These are phyloP conservation scores for Drepana falcataria DNA, from an alignment of 2,888 invertebrate genomes.

Conservation along the genomic window DNA sequence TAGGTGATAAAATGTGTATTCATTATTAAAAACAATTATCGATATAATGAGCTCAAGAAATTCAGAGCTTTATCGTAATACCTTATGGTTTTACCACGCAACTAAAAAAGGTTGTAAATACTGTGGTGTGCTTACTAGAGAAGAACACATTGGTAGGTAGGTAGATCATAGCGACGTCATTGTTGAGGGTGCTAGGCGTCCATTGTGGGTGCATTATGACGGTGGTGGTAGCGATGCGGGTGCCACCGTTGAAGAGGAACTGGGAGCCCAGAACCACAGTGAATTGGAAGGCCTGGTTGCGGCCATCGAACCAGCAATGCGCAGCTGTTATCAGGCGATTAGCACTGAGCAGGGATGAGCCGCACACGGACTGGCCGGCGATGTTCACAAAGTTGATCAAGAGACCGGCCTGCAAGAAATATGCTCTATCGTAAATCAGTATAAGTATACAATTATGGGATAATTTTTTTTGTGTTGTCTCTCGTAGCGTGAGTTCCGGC, in stretches of 20 bases:
- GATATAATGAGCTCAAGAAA: too few relatives aligned
- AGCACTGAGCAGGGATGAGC: conserved; percentile 34
- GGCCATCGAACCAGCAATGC: conserved; percentile 52
- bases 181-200: conserved; percentile 21
- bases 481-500: too few relatives aligned
- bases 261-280: conserved; percentile 43
- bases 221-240: conserved; percentile 30
- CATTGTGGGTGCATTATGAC: conserved; percentile 45
- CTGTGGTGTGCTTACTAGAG: conserved; percentile 21
- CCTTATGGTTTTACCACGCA: too few relatives aligned
- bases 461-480: too few relatives aligned
- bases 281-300: conserved; percentile 35
- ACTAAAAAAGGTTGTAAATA: too few relatives aligned
- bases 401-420: conserved; percentile 37
- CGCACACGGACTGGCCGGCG: conserved; percentile 43
- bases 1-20: too few relatives aligned
- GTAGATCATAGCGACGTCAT: conserved; percentile 49
- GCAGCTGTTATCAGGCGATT: conserved; percentile 50
- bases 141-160: conserved; percentile 30
- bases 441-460: too few relatives aligned
- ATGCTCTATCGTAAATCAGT: background rate
- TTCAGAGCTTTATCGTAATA: too few relatives aligned
- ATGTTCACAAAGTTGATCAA: conserved; percentile 35
- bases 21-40: too few relatives aligned
- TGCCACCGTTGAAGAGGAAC: conserved; percentile 42